Conservation (phyloP, 2,888 invertebrate species). For the Anorthoa munda region DNA sequence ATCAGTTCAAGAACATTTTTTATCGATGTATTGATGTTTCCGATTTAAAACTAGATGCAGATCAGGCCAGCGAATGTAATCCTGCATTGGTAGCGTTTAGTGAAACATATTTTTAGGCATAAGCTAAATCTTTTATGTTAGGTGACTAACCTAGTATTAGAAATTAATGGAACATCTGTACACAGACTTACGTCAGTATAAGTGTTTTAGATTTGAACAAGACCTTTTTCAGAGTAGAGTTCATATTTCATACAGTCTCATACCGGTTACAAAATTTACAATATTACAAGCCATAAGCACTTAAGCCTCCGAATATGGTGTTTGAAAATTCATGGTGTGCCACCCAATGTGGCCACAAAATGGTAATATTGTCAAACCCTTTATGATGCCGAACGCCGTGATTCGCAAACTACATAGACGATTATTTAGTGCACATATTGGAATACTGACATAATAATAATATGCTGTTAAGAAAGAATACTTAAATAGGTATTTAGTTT, state of each 20-base stretch:
- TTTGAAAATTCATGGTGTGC: neutral
- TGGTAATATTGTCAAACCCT: neutral
- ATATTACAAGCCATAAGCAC: neutral
- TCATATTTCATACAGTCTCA: neutral
- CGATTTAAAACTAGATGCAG: neutral
- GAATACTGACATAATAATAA: neutral
- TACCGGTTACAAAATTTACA: neutral
- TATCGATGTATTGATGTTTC: neutral
- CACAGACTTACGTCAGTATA: neutral
- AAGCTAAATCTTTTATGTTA: neutral
- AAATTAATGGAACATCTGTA: neutral
- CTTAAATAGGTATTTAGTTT: neutral
- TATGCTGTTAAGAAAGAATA: neutral
- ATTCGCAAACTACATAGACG: neutral
- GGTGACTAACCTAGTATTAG: neutral
- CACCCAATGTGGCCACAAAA: neutral
- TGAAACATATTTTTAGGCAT: neutral
- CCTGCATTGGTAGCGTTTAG: neutral
- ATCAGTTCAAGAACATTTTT: slow-evolving; percentile 3
- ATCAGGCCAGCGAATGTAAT: neutral
- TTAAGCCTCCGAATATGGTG: neutral
- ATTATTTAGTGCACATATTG: neutral
- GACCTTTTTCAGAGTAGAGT: neutral
- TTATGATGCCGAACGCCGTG: neutral
- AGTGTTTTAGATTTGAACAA: neutral